Evolutionary conservation across 2,888 invertebrate genomes (phyloP), one percentile per base, ranked within the genome.

Genomic region (Eristalis intricaria): DNA sequence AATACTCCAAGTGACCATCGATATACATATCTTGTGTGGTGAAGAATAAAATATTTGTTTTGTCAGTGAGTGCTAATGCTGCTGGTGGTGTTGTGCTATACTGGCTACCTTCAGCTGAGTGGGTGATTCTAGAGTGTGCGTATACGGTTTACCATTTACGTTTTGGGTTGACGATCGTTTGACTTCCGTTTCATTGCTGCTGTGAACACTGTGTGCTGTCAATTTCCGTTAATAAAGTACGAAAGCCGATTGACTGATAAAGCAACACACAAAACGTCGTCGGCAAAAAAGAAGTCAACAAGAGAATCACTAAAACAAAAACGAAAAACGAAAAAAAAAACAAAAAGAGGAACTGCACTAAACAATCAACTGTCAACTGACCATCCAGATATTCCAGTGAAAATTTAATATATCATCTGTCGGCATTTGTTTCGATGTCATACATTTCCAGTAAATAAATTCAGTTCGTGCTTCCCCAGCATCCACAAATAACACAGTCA

Each of bases 131-230:
- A 71, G 60, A 73, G 71, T 73, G 82, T 80, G 87, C 79, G 84
- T 78, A 83, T 84, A 79, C 74, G 84, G 84, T 76, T 87, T 79
- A 84, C 87, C 84, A 84, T 84, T 87, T 87, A 74, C 66, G 84
- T 87, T 87, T 79, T 87, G 83, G 87, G 87, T 84, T 84, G 87
- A 84, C 87, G 87, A 84, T 87, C 87, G 73, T 87, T 87, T 87
- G 87, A 87, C 87, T 87, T 87, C 87, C 87, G 87, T 87, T 87
- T 84, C 50, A 50, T 50, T 43, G 79, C 76, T 68, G 83, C 70
- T 79, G 75, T 74, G 74, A 86, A 69, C 74, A 75, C 75, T 84
- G 84, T 87, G 87, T 84, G 71, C 75, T 64, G 76, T 87, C 73
- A 68, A 84, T 87, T 87, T 87, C 87, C 87, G 87, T 84, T 84